Evolutionary conservation across 2,797 vertebrate species (phyloP).

Genomic region (Falco peregrinus): DNA sequence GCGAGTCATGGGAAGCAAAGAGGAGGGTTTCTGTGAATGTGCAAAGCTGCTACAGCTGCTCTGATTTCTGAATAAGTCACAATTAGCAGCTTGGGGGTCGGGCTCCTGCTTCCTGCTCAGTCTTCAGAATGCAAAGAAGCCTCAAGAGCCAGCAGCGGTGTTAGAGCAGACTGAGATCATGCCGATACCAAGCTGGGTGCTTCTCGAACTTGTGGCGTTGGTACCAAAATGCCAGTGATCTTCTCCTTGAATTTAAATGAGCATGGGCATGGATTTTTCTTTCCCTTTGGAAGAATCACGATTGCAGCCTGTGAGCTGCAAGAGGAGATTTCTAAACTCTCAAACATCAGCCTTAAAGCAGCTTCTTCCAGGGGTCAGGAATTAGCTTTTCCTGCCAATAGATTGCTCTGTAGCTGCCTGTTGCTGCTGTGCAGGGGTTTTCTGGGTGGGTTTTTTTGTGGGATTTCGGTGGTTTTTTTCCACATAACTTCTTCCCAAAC

Average conservation of each 20-base stretch:
- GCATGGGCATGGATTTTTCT: neutral
- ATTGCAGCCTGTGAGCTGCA: neutral
- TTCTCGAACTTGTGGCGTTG: neutral
- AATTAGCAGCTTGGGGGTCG: constrained; percentile 9
- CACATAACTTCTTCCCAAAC: neutral
- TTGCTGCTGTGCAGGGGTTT: neutral
- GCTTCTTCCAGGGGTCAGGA: constrained; percentile 6
- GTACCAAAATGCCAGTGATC: neutral
- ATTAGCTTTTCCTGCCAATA: neutral
- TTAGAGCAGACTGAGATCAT: neutral
- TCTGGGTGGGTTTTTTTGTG: neutral
- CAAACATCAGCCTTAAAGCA: neutral
- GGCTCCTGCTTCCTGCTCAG: constrained; percentile 8
- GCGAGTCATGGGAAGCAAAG: neutral
- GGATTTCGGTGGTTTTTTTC: neutral
- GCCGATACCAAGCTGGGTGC: neutral
- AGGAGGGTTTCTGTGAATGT: neutral
- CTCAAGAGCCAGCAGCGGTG: neutral
- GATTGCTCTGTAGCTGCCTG: constrained; percentile 1
- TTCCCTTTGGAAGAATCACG: neutral
- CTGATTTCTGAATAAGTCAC: neutral
- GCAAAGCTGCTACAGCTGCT: constrained; percentile 10
- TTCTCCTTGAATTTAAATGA: neutral
- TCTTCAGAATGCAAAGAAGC: constrained; percentile 6
- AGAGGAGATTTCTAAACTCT: neutral